Percentiles rank a stretch among this genome's conserved stretches.
These are phyloP conservation scores for Uria aalge DNA, from an alignment of 2,113 vertebrate genomes.

Conservation along the genomic window DNA sequence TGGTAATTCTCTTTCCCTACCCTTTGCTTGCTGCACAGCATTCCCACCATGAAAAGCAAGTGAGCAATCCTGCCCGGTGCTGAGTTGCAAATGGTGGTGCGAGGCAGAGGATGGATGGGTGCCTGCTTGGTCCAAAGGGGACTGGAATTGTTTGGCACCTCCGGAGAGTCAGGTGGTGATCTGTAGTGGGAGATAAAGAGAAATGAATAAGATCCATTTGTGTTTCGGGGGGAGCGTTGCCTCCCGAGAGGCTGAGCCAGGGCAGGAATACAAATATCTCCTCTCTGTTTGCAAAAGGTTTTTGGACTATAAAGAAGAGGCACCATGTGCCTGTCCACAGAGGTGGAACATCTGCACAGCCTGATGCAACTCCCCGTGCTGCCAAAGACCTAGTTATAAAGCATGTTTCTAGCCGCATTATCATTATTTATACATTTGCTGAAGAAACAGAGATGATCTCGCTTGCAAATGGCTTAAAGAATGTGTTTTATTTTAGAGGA, in stretches of 20 bases:
- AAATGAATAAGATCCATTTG: background rate
- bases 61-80: background rate
- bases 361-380: background rate
- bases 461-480: background rate
- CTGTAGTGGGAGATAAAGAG: background rate
- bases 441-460: background rate
- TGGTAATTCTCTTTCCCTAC: background rate
- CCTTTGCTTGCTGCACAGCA: background rate
- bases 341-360: conserved; percentile 32
- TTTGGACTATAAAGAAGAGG: background rate
- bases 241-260: background rate
- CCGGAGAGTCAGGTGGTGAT: background rate
- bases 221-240: background rate
- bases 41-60: background rate
- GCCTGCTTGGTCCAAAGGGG: background rate
- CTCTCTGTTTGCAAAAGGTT: background rate
- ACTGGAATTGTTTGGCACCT: background rate
- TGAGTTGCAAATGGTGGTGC: background rate
- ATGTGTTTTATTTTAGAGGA: background rate
- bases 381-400: background rate
- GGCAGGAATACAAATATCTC: background rate
- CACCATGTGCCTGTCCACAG: background rate
- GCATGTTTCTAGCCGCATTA: background rate
- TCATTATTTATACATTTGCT: conserved; percentile 25
- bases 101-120: background rate